phyloP scores from a whole-genome alignment of 2,797 vertebrate species.

The Megaceryle alcyon region DNA sequence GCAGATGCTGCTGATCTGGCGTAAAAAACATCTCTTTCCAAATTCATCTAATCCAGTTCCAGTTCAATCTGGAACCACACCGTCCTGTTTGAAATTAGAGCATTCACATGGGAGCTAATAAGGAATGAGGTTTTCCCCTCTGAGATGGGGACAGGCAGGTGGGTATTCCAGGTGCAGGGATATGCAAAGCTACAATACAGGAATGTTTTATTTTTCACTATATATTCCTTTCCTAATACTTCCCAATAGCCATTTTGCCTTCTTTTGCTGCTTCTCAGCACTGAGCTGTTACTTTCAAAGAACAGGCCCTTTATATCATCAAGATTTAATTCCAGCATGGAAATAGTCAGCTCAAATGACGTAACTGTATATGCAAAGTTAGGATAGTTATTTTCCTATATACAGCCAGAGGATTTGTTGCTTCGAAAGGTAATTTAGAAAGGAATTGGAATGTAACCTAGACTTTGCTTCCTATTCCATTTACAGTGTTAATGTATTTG shows the following conservation, averaged over 20 bases:
- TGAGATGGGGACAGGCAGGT: fast-evolving
- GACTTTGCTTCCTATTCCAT: neutral
- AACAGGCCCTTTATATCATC: neutral
- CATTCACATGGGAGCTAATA: neutral
- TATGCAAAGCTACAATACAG: neutral
- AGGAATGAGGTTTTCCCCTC: neutral
- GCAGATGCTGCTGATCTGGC: neutral
- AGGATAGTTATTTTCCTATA: neutral
- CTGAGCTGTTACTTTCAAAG: neutral
- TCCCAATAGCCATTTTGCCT: neutral
- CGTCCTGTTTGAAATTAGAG: neutral
- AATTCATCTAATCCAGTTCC: neutral
- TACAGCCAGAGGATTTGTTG: neutral
- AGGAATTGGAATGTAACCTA: neutral
- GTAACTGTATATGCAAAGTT: neutral
- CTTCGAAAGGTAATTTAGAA: conserved; percentile 15
- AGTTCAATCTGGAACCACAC: neutral
- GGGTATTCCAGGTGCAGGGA: neutral
- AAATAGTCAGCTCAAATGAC: neutral
- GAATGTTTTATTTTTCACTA: neutral
- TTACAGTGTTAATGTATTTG: neutral
- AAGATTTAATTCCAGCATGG: neutral
- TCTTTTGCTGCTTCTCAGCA: neutral
- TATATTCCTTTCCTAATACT: neutral
- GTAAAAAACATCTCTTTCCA: neutral